Base-by-base conservation (phyloP, 2,797 vertebrate species). In the Schizopygopsis malacanthus region DNA sequence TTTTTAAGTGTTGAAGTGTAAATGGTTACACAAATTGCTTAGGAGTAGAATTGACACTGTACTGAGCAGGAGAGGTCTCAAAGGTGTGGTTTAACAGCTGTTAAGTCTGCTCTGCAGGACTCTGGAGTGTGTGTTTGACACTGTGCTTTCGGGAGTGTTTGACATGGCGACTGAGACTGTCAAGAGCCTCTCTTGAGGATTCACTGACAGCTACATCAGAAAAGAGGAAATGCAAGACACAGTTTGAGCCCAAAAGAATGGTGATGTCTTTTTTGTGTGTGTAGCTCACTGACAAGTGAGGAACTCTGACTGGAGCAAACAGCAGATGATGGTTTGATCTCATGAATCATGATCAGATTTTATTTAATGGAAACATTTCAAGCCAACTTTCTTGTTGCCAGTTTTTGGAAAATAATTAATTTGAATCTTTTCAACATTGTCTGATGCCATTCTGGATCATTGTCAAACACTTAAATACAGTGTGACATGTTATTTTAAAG, bases 191-290 rank as follows among this genome's bases (percentile, higher is more conserved):
- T 84, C 54, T 63, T 75, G 56, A 76, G 56, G 28, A 65, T 76
- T 50, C 63, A 56, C n/a, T 78, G 83, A 84, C 47, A 69, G 63
- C 37, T 84, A 41, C 73, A 78, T 43, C 63, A 43, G 47, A 84
- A 78, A 84, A 56, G 25, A 41, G 50, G 22, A 84, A 77, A 69
- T 25, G 41, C 2, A 4, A 84, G 47, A 69, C 47, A 84, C 15
- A 67, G 37, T 67, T 78, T 56, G 47, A 84, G 37, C 75, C n/a
- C 50, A 83, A 52, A 83, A 25, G 71, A 83, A 5, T 12, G 28
- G 56, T 52, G 59, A 76, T 65, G 82, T 45, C 28, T 37, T 80
- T 59, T 50, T n/a, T 22, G 28, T 81, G 28, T 37, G 61, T 80
- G 59, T 12, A 63, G 59, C 69, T 61, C 25, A 25, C 67, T 83